phyloP scores from a whole-genome alignment of 2,888 invertebrate species.

The Nebria brevicollis region DNA sequence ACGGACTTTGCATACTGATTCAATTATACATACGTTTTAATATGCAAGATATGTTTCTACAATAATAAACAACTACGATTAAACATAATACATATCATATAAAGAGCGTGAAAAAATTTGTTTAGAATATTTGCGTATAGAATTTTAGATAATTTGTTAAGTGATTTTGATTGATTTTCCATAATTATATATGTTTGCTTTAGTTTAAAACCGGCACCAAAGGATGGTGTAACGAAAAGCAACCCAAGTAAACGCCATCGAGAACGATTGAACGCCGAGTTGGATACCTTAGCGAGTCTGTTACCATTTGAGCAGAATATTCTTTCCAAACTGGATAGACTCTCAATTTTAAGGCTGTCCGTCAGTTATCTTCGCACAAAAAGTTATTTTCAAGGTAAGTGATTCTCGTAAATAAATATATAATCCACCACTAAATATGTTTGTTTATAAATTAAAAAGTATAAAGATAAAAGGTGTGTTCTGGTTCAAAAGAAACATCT shows the following conservation, averaged over 20 bases:
- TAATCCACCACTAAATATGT: too few relatives aligned
- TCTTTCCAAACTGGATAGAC: conserved; percentile 96
- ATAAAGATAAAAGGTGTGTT: neutral
- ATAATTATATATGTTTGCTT: conserved; percentile 53
- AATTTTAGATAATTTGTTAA: too few relatives aligned
- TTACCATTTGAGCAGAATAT: conserved; percentile 98
- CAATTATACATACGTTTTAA: neutral
- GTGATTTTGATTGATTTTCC: neutral
- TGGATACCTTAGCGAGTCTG: conserved; percentile 95
- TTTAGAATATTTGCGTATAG: neutral
- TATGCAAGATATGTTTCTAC: too few relatives aligned
- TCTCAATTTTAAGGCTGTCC: conserved; percentile 96
- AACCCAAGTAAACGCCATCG: conserved; percentile 99
- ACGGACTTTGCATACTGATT: neutral
- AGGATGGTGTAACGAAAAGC: conserved; percentile 94
- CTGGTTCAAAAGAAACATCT: conserved; percentile 7
- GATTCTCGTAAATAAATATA: too few relatives aligned
- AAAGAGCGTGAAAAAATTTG: too few relatives aligned
- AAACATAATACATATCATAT: too few relatives aligned
- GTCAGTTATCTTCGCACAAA: conserved; percentile 99
- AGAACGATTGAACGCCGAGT: conserved; percentile 96
- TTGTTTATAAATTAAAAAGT: neutral
- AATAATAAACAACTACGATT: too few relatives aligned
- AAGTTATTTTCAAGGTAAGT: conserved; percentile 98
- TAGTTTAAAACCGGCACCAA: conserved; percentile 93